These are phyloP conservation scores for Micrasema minimum DNA, from an alignment of 1,140 invertebrate species.

Conservation along the genomic window DNA sequence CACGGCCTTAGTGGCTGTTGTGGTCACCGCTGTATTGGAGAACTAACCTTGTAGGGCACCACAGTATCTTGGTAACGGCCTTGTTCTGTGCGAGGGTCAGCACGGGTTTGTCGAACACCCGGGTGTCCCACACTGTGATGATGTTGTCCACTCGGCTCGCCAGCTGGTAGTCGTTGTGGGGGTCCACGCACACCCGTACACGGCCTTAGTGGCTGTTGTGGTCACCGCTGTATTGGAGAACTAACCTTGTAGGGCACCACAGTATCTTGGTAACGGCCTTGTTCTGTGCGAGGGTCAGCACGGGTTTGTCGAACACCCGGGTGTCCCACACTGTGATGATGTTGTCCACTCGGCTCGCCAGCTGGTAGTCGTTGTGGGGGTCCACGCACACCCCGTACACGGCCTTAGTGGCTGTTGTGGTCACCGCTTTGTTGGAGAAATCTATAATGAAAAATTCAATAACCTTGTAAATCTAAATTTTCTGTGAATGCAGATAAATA, in stretches of 20 bases:
- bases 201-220: slow-evolving; percentile 82
- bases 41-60: slow-evolving; percentile 88
- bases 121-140: slow-evolving; percentile 87
- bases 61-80: slow-evolving; percentile 79
- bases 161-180: slow-evolving; percentile 79
- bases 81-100: slow-evolving; percentile 76
- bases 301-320: slow-evolving; percentile 86
- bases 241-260: slow-evolving; percentile 90
- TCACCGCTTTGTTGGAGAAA: slow-evolving; percentile 73
- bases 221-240: slow-evolving; percentile 73
- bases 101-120: slow-evolving; percentile 88
- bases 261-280: slow-evolving; percentile 79
- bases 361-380: slow-evolving; percentile 77
- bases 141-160: slow-evolving; percentile 86
- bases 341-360: slow-evolving; percentile 87
- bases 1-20: slow-evolving; percentile 87
- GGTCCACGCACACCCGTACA: slow-evolving; percentile 85
- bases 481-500: too few species aligned
- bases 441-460: too few species aligned
- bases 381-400: slow-evolving; percentile 85
- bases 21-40: slow-evolving; percentile 74
- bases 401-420: slow-evolving; percentile 81
- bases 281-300: slow-evolving; percentile 76
- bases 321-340: slow-evolving; percentile 89
- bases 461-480: too few species aligned